These are phyloP conservation scores for Synanthedon tipuliformis DNA, from an alignment of 2,888 invertebrate genomes.

Conservation along the genomic window DNA sequence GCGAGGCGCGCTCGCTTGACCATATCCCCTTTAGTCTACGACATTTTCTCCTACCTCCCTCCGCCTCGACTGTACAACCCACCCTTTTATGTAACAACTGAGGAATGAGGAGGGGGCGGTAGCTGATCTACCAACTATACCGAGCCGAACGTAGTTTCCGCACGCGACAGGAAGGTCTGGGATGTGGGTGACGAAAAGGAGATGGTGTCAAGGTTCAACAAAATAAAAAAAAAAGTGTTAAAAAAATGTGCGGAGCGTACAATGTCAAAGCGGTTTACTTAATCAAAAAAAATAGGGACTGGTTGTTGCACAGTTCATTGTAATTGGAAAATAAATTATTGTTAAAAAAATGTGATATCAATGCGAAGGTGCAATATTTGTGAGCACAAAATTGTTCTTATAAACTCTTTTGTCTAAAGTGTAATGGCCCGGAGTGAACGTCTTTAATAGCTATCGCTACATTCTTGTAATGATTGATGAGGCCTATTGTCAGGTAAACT, in stretches of 20 bases:
- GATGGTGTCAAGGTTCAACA: conserved; percentile 5
- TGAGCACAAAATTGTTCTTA: conserved; percentile 8
- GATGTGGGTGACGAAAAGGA: conserved; percentile 16
- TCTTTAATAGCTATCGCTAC: conserved; percentile 24
- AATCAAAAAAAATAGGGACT: not conserved
- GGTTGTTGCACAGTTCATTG: not conserved
- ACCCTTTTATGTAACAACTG: conserved; percentile 16
- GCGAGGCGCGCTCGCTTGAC: conserved; percentile 29
- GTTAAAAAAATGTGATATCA: conserved; percentile 5
- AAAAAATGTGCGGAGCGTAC: conserved; percentile 26
- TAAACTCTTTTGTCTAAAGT: conserved; percentile 46
- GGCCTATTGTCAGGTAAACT: conserved; percentile 51
- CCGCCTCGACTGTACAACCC: conserved; percentile 1
- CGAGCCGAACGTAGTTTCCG: conserved; percentile 11
- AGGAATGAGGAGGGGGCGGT: conserved; percentile 25
- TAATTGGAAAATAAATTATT: not conserved
- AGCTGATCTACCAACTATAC: conserved; percentile 15
- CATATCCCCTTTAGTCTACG: conserved; percentile 28
- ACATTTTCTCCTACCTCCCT: conserved; percentile 18
- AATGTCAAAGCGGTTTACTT: not conserved
- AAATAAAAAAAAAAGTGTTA: conserved; percentile 15
- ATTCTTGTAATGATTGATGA: conserved; percentile 57
- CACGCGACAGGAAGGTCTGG: conserved; percentile 19
- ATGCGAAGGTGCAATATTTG: conserved; percentile 3
- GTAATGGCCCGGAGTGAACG: conserved; percentile 43